Base-by-base conservation (phyloP, 2,797 vertebrate species). In the Etheostoma nigrum region DNA sequence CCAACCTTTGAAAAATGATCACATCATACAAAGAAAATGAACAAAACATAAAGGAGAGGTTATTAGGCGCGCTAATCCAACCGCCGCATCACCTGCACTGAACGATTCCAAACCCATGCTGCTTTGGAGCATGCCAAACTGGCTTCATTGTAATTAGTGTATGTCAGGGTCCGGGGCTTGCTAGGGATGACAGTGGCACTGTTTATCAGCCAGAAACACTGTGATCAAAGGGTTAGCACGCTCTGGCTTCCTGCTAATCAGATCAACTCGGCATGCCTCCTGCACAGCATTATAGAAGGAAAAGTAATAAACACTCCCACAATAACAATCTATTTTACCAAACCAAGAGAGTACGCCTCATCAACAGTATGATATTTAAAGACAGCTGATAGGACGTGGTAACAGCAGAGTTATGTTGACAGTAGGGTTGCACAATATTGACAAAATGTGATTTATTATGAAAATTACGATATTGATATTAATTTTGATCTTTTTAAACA, bases 151-250 rank as follows among this genome's bases (percentile, higher is more conserved):
- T 92, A 93, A 95, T 95, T 95, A 94, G 88, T 80, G 80, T 87
- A 88, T 86, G 88, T 95, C 94, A 95, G 93, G 77, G 83, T 64
- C 89, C 74, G 76, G 84, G 86, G 87, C 83, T 91, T 84, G 91
- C 91, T 86, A 74, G 92, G 95, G 89, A 94, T 91, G 93, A 95
- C 94, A 91, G 92, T 86, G 91, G 93, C 92, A 88, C 73, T 88
- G 92, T 91, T 92, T 90, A 93, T 93, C 94, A 94, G 94, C 91
- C 83, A 86, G 89, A 88, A 88, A 84, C 90, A 83, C 79, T 72
- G 76, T 96, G 95, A 96, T 96, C 95, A 96, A 96, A 97, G 95
- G 89, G 86, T 89, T 90, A 89, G 90, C 88, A 85, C 77, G 84
- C 93, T 90, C 88, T 83, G 91, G 90, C 92, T 93, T 91, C 88